Evolutionary conservation across 2,888 invertebrate species (phyloP), one percentile per base, ranked within the genome.

Genomic region (Timema cristinae): DNA sequence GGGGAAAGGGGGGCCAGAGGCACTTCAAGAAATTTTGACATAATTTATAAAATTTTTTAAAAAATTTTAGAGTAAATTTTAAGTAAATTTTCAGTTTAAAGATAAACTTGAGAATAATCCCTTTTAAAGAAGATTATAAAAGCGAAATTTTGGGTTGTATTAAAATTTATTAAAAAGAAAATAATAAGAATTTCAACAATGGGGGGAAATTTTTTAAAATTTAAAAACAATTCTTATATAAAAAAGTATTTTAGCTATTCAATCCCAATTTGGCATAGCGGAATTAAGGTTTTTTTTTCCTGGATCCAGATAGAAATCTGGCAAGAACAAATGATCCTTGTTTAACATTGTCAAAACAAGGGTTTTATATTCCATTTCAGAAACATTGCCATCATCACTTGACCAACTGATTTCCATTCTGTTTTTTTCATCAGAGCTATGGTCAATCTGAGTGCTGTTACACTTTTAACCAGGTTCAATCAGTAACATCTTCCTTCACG

Each of bases 281-380:
- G 48, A 63, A 63, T 48, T 16, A 5, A 32, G 15, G 32, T 32
- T 63, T 63, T n/a, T n/a, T n/a, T 32, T 63, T 63, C 63, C 63
- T 63, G 63, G 16, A 5, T 6, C 32, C 63, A 16, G 47, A 32
- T 11, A 63, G 13, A 63, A 63, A n/a, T 32, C 63, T 11, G 32
- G 63, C 63, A 47, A 32, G 48, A 63, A 63, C 47, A 32, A 47
- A 63, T 11, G 7, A 7, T 13, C 63, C 63, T 47, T 48, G 5
- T 16, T 63, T 63, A 63, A 63, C 63, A 63, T 61, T 61, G 61
- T 61, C 15, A 15, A 47, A 8, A 47, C 32, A 6, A 8, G 61
- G 61, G 8, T 61, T 47, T 61, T 47, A 61, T 61, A 61, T 61
- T n/a, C n/a, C n/a, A n/a, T n/a, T n/a, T n/a, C n/a, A n/a, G n/a